Percentiles rank a stretch among this genome's conserved stretches.
Conservation (phyloP, 1,140 invertebrate species). For the Trialeurodes vaporariorum region DNA sequence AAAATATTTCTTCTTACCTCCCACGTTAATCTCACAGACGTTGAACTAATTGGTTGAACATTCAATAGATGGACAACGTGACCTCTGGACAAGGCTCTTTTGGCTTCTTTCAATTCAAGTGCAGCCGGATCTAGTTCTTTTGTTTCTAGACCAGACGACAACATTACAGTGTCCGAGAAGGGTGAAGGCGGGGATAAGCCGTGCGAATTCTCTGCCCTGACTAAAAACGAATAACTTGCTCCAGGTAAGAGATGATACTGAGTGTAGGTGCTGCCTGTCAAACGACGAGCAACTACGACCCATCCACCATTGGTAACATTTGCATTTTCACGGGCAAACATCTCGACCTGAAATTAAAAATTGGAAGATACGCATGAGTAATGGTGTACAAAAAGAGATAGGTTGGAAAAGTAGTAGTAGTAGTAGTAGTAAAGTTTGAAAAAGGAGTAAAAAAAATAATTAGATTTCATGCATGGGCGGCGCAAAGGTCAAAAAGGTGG, state of each 20-base stretch:
- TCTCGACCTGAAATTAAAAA: constrained; percentile 26
- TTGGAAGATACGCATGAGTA: constrained; percentile 4
- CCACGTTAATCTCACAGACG: constrained; percentile 71
- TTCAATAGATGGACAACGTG: constrained; percentile 66
- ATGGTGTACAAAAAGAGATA: not conserved
- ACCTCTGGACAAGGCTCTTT: constrained; percentile 50
- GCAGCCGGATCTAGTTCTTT: constrained; percentile 37
- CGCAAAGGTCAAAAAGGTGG: no score
- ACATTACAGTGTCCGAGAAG: constrained; percentile 49
- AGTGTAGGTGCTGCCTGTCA: constrained; percentile 47
- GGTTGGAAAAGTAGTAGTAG: no score
- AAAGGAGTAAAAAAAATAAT: not conserved
- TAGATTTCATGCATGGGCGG: no score
- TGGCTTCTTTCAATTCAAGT: constrained; percentile 50
- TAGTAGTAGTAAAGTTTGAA: no score
- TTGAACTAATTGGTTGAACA: constrained; percentile 66
- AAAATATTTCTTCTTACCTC: constrained; percentile 51
- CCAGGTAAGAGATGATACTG: constrained; percentile 54
- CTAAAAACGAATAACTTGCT: constrained; percentile 71
- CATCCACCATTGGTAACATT: constrained; percentile 33
- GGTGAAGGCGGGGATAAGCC: constrained; percentile 58
- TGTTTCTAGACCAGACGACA: constrained; percentile 35
- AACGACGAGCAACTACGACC: constrained; percentile 45
- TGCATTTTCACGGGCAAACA: constrained; percentile 22
- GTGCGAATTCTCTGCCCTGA: constrained; percentile 73